phyloP scores from a whole-genome alignment of 2,797 vertebrate species.

The Protosalanx chinensis region DNA sequence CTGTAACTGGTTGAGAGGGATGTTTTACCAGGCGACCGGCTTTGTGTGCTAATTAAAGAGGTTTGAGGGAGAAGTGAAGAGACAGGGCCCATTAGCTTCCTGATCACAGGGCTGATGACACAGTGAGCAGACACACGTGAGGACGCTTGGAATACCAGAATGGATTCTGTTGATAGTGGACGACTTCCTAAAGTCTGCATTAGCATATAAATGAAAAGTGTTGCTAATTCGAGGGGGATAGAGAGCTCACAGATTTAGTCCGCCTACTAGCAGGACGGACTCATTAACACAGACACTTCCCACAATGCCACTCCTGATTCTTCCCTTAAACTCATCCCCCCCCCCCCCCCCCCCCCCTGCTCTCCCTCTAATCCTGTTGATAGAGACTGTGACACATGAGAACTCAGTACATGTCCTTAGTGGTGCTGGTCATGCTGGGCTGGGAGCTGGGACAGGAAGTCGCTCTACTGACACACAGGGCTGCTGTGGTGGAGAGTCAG shows the following conservation, averaged over 20 bases:
- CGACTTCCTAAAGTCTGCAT: conserved; percentile 55
- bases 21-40: conserved; percentile 61
- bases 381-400: conserved; percentile 31
- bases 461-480: conserved; percentile 2
- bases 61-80: conserved; percentile 48
- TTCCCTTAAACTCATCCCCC: neutral
- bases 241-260: conserved; percentile 41
- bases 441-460: conserved; percentile 29
- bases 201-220: conserved; percentile 69
- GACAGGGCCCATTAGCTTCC: conserved; percentile 54
- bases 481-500: conserved; percentile 2
- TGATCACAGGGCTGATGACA: conserved; percentile 62
- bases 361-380: conserved; percentile 38
- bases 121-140: conserved; percentile 69
- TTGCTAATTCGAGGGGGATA: conserved; percentile 56
- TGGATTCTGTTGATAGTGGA: conserved; percentile 58
- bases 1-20: conserved; percentile 64
- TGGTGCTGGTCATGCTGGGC: conserved; percentile 36
- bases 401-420: conserved; percentile 31
- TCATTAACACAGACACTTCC: conserved; percentile 54
- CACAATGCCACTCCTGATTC: conserved; percentile 21
- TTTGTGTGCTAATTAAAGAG: conserved; percentile 64
- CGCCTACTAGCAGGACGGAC: conserved; percentile 28
- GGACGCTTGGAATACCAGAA: conserved; percentile 61
- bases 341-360: neutral